A percentile compares a stretch with the other conserved stretches of the same genome.
Evolutionary conservation across 2,888 invertebrate genomes (phyloP).

Genomic region (Agrochola macilenta): DNA sequence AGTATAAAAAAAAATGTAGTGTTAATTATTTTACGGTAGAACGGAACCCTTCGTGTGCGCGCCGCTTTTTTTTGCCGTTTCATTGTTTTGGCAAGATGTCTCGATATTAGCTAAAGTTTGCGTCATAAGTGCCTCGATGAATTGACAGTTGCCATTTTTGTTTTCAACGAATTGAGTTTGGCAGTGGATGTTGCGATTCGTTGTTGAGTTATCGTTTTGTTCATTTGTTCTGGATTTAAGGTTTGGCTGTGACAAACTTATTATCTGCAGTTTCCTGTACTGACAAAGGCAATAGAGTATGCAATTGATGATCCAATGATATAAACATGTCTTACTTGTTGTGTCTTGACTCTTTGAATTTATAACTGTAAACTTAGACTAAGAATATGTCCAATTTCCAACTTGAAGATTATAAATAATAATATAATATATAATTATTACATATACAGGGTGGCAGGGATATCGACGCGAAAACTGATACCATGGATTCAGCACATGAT

Average conservation of each 20-base stretch:
- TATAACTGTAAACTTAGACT: neutral
- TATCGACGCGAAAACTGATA: no score
- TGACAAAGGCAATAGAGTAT: neutral
- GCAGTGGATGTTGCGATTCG: slow-evolving; percentile 16
- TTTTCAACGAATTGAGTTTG: slow-evolving; percentile 38
- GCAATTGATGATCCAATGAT: neutral
- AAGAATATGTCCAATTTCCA: neutral
- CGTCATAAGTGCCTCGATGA: slow-evolving; percentile 34
- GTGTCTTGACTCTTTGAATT: neutral
- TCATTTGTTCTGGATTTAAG: slow-evolving; percentile 19
- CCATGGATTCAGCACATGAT: no score
- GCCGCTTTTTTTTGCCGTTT: neutral
- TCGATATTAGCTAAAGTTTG: slow-evolving; percentile 42
- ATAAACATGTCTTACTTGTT: neutral
- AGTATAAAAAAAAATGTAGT: neutral
- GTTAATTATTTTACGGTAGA: neutral
- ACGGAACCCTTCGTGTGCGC: neutral
- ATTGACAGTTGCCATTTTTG: slow-evolving; percentile 40
- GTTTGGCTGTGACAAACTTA: neutral
- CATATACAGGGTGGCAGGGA: no score
- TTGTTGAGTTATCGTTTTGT: slow-evolving; percentile 16
- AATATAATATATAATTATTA: no score
- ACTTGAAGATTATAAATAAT: neutral
- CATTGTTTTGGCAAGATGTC: slow-evolving; percentile 52
- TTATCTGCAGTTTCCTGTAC: neutral